Conservation (phyloP, 2,888 invertebrate species). For the Dryocosmus kuriphilus region DNA sequence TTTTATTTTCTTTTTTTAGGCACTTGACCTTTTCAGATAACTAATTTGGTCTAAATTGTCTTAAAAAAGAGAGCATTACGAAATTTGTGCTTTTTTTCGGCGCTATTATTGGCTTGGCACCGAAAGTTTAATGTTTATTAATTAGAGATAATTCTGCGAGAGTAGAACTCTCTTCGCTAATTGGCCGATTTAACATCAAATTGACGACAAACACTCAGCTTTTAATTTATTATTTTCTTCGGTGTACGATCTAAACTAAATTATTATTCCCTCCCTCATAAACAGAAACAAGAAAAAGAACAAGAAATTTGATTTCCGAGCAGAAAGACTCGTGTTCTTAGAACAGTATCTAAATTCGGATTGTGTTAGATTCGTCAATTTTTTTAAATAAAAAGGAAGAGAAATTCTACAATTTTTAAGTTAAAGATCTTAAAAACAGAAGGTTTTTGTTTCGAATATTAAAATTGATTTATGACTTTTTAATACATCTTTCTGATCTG, state of each 20-base stretch:
- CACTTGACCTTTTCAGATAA: background rate
- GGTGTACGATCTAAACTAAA: background rate
- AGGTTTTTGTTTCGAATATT: too few relatives aligned
- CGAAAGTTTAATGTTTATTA: conserved; percentile 11
- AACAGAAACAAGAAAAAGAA: background rate
- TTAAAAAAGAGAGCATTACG: background rate
- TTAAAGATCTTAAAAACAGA: too few relatives aligned
- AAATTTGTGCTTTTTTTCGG: background rate
- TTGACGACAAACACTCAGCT: background rate
- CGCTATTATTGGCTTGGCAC: background rate
- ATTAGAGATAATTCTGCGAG: conserved; percentile 13
- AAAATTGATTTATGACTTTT: too few relatives aligned
- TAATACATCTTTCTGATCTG: too few relatives aligned
- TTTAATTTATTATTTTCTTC: background rate
- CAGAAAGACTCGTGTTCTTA: background rate
- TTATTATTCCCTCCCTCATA: background rate
- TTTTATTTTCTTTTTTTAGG: background rate
- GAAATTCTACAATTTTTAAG: too few relatives aligned
- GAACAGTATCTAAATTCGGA: too few relatives aligned
- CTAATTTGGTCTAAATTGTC: background rate
- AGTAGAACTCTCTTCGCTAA: background rate
- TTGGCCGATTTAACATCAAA: background rate
- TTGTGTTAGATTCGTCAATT: too few relatives aligned
- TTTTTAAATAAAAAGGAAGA: too few relatives aligned
- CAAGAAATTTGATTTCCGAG: background rate